These are phyloP conservation scores for Philonicus albiceps DNA, from an alignment of 2,888 invertebrate species.

Conservation along the genomic window DNA sequence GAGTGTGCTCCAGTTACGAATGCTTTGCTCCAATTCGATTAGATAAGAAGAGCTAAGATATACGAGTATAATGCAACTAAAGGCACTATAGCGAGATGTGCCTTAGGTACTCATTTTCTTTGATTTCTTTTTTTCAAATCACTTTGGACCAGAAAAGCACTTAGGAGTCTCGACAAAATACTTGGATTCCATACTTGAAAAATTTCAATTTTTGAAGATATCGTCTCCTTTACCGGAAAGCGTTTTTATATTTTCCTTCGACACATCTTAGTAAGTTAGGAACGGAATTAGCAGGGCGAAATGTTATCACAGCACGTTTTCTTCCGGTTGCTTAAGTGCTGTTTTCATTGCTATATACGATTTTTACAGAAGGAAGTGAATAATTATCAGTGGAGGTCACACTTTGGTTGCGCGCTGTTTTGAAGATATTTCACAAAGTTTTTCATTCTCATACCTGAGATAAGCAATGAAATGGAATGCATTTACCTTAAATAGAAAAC, in stretches of 20 bases:
- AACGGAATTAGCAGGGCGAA: neutral
- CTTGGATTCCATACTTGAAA: neutral
- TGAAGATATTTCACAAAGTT: neutral
- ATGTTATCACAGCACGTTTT: neutral
- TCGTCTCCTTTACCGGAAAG: neutral
- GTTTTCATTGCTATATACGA: neutral
- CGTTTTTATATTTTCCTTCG: neutral
- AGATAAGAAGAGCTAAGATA: slow-evolving; percentile 16
- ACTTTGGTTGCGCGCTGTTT: neutral
- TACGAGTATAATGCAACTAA: neutral
- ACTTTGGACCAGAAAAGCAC: neutral
- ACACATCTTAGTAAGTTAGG: neutral
- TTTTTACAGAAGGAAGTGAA: neutral
- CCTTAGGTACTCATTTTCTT: neutral
- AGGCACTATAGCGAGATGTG: neutral
- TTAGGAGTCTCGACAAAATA: neutral
- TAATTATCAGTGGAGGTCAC: neutral
- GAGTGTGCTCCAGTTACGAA: neutral
- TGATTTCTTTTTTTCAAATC: neutral
- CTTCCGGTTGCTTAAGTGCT: neutral
- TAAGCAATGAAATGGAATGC: neutral
- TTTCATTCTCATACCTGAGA: neutral
- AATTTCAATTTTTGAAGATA: neutral
- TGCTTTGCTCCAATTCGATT: neutral
- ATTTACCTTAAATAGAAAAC: neutral